Base-by-base conservation (phyloP, 1,140 invertebrate species). In the Saxidomus purpurata region DNA sequence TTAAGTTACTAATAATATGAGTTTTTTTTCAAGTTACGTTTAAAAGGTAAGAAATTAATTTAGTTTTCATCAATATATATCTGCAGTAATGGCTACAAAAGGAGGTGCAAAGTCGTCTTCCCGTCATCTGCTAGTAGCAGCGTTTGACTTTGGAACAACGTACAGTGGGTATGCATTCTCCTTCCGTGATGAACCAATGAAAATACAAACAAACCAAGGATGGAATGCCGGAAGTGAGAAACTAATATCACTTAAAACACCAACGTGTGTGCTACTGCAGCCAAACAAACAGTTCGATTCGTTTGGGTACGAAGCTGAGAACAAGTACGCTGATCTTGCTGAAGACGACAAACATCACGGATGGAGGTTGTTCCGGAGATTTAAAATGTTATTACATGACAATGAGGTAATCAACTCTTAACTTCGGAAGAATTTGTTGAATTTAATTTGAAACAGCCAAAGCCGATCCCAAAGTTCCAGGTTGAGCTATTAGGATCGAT, bases 131-230 rank as follows among this genome's bases (percentile, higher is more conserved):
- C 19, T 80, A 17, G 77, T 36, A 6, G 77, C 19, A 0, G 52
- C 80, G 36, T 63, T 63, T 67, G 80, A 82, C 34, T 82, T 61
- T 40, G 80, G 80, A 11, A 61, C 52, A 40, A 82, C 80, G 6
- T 82, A 82, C 55, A 82, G 80, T 38, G 80, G 80, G 0, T 82
- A 63, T 17, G 80, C 80, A 8, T 82, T 38, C 25, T 82, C 80
- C 34, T 63, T 63, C 31, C 80, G 52, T 15, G 25, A 61, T 52
- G 38, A 82, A 15, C 63, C 63, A 6, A 13, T 63, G 17, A 40
- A 87, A 19, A 87, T 79, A 28, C 13, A n/a, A 19, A 67, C 69
- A 36, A 71, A 71, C 34, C n/a, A 25, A 25, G 69, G 19, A 17
- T 71, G 69, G 69, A 36, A 36, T 36, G 34, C 69, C 38, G 69